Evolutionary conservation across 1,140 invertebrate species (phyloP).

Genomic region (Xylocopa sonorina): DNA sequence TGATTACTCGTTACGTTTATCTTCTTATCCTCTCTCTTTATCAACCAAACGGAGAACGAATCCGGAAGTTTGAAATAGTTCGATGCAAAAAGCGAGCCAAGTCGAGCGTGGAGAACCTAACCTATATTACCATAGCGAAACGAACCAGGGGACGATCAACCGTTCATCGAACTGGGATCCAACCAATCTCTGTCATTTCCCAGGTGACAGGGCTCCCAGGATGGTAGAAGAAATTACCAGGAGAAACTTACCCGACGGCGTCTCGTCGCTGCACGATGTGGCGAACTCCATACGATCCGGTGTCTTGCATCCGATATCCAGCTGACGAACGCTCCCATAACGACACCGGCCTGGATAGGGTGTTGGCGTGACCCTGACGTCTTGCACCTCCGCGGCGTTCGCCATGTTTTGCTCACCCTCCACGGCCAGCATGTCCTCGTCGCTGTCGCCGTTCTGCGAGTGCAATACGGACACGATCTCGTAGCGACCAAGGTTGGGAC

Average conservation of each 20-base stretch:
- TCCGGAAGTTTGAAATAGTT: no score
- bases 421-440: constrained; percentile 46
- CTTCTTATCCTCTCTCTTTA: not conserved
- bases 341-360: constrained; percentile 70
- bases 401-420: constrained; percentile 60
- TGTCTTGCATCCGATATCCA: constrained; percentile 77
- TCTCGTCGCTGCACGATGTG: constrained; percentile 76
- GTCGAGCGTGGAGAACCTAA: no score
- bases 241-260: constrained; percentile 74
- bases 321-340: constrained; percentile 70
- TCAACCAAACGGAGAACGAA: not conserved
- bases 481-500: constrained; percentile 77
- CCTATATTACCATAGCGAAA: not conserved
- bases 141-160: not conserved
- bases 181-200: not conserved
- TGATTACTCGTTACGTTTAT: constrained; percentile 11
- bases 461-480: constrained; percentile 74
- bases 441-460: constrained; percentile 53
- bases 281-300: constrained; percentile 78
- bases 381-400: constrained; percentile 71
- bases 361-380: constrained; percentile 65
- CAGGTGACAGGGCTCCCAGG: not conserved
- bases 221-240: not conserved
- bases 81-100: no score
- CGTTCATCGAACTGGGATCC: not conserved